Conservation (phyloP, 37 sponge, comb jelly and placozoan genomes). For the Beroe forskalii region DNA sequence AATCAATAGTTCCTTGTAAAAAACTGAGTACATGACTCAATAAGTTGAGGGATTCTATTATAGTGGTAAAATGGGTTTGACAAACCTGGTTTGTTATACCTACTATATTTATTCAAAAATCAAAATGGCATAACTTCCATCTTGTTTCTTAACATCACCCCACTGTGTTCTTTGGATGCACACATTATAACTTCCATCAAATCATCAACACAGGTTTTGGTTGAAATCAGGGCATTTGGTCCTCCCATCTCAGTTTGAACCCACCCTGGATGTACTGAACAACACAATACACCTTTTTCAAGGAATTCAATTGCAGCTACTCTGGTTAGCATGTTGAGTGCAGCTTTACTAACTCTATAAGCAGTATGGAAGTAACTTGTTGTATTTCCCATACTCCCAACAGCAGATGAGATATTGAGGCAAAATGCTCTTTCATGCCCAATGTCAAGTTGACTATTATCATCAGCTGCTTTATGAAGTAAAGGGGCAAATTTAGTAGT, state of each 20-base stretch:
- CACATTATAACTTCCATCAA: slow-evolving; percentile 31
- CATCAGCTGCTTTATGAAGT: slow-evolving; percentile 5
- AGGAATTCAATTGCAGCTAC: neutral
- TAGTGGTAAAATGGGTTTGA: too few species aligned
- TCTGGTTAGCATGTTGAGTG: slow-evolving; percentile 39
- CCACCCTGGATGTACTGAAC: slow-evolving; percentile 63
- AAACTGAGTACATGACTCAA: too few species aligned
- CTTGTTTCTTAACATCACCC: slow-evolving; percentile 54
- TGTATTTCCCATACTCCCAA: slow-evolving; percentile 45
- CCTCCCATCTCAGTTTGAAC: slow-evolving; percentile 60
- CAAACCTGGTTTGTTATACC: too few species aligned
- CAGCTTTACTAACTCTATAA: slow-evolving; percentile 37
- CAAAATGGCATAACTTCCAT: slow-evolving; percentile 62
- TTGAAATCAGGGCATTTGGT: slow-evolving; percentile 54
- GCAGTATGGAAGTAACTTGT: slow-evolving; percentile 25
- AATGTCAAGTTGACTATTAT: neutral
- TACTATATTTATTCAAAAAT: too few species aligned
- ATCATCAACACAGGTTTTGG: slow-evolving; percentile 35
- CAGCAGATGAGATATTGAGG: slow-evolving; percentile 43
- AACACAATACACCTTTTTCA: slow-evolving; percentile 34
- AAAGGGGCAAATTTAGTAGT: slow-evolving; percentile 41
- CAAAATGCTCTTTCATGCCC: slow-evolving; percentile 49
- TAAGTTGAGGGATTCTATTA: too few species aligned
- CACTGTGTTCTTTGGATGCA: slow-evolving; percentile 33
- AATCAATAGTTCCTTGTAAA: too few species aligned